Conservation (phyloP, 2,888 invertebrate genomes). For the Nycteola revayana region DNA sequence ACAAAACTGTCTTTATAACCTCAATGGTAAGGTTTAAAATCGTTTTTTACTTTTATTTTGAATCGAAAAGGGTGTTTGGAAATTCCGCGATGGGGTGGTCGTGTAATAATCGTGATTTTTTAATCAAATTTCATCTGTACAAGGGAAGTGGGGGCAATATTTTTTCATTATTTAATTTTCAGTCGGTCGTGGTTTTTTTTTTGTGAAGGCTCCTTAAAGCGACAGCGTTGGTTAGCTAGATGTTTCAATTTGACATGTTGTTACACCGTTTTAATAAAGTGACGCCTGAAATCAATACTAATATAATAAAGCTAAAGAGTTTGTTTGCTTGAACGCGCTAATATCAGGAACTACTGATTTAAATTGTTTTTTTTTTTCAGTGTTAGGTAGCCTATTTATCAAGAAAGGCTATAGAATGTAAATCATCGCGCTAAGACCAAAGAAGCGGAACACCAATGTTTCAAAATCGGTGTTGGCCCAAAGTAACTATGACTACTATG, state of each 20-base stretch:
- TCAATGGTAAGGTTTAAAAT: conserved; percentile 27
- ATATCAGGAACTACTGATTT: too few relatives aligned
- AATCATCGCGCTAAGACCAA: too few relatives aligned
- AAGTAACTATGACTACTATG: too few relatives aligned
- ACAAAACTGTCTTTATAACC: conserved; percentile 18
- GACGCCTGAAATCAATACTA: too few relatives aligned
- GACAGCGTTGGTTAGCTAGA: conserved; percentile 43
- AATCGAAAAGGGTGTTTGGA: conserved; percentile 38
- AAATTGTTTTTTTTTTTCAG: too few relatives aligned
- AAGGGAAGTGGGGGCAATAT: conserved; percentile 79
- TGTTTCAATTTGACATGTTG: conserved; percentile 51
- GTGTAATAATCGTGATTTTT: conserved; percentile 83
- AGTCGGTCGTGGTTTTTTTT: conserved; percentile 65
- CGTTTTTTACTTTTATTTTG: conserved; percentile 8
- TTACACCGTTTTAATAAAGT: conserved; percentile 54
- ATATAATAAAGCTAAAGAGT: too few relatives aligned
- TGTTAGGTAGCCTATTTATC: too few relatives aligned
- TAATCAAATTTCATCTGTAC: conserved; percentile 83
- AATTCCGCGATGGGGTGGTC: conserved; percentile 63
- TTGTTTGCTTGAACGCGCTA: too few relatives aligned
- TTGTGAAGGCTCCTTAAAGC: conserved; percentile 67
- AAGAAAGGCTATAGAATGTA: too few relatives aligned
- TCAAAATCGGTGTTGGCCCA: too few relatives aligned
- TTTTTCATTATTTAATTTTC: conserved; percentile 82
- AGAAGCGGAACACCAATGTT: too few relatives aligned